A percentile compares a stretch with the other conserved stretches of the same genome.
Evolutionary conservation across 2,797 vertebrate species (phyloP).

Genomic region (Chloroceryle amazona): DNA sequence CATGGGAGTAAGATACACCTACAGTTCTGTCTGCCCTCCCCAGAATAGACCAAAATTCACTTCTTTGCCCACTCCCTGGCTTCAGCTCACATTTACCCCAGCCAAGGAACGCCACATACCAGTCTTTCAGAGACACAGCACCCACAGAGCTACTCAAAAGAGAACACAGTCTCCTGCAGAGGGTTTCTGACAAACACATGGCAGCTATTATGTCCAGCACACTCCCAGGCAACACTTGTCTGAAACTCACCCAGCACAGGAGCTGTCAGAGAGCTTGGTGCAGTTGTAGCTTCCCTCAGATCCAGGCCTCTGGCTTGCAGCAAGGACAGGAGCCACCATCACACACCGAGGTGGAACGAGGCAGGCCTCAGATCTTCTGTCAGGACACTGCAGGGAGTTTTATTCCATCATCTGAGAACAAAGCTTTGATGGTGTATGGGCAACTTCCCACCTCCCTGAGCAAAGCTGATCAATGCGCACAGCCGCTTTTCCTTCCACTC

Average conservation of each 20-base stretch:
- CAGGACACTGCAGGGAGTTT: neutral
- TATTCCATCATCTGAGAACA: neutral
- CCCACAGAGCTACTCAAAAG: neutral
- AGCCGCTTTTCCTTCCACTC: neutral
- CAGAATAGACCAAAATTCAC: neutral
- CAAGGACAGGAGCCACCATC: neutral
- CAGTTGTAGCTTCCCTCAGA: neutral
- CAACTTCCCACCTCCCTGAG: neutral
- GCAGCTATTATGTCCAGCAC: neutral
- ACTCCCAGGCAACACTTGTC: neutral
- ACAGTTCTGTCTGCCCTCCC: neutral
- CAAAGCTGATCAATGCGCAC: neutral
- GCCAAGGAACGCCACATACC: rapidly evolving
- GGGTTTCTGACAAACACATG: neutral
- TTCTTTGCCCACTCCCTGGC: neutral
- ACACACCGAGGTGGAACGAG: neutral
- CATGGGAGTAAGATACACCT: neutral
- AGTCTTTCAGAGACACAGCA: neutral
- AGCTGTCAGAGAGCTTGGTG: neutral
- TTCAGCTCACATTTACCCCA: neutral
- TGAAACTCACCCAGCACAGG: neutral
- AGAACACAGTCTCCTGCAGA: neutral
- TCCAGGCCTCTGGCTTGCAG: neutral
- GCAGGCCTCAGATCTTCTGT: neutral
- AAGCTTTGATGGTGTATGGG: neutral